Evolutionary conservation across 2,888 invertebrate species (phyloP), one percentile per base, ranked within the genome.

Genomic region (Meteorus colon): DNA sequence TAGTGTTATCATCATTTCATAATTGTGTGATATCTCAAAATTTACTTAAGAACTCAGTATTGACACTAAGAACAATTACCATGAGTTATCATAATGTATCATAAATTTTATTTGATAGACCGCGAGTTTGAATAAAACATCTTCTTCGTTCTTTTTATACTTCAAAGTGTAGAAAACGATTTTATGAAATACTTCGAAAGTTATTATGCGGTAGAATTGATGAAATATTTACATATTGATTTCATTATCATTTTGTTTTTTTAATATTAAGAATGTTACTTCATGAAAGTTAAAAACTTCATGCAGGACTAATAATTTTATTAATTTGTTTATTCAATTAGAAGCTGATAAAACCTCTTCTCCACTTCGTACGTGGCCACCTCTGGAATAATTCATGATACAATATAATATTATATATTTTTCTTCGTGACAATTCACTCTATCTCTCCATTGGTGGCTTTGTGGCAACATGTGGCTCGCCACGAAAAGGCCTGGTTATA

Each of bases 271-370:
- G n/a, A 12, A 10, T 41, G 12, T 41, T 41, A 41, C 41, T 12
- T 2, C 41, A 41, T 41, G 41, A 41, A 12, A 65, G 37, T 65
- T 24, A 24, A 65, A 65, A 37, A 34, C 4, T 59, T 62, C 66
- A 74, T 59, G 72, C 75, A 72, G 74, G 75, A 76, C 66, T 65
- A 63, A 73, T 66, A 76, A 62, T 65, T 72, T 75, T 65, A 55
- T 19, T 55, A 19, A 55, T 24, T 24, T 55, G 6, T 55, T 55
- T 24, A 55, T 55, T 55, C 19, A 55, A 55, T 55, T 55, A 55
- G 19, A 55, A 19, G 55, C 55, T 55, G 55, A 55, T 55, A 55
- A 55, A 19, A 55, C 55, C 55, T 55, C 19, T 55, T 19, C 19
- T 55, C n/a, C n/a, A 19, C n/a, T 5, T 55, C 10, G 55, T 19